A percentile compares a stretch with the other conserved stretches of the same genome.
These are phyloP conservation scores for Anomalospiza imberbis DNA, from an alignment of 2,797 vertebrate genomes.

Conservation along the genomic window DNA sequence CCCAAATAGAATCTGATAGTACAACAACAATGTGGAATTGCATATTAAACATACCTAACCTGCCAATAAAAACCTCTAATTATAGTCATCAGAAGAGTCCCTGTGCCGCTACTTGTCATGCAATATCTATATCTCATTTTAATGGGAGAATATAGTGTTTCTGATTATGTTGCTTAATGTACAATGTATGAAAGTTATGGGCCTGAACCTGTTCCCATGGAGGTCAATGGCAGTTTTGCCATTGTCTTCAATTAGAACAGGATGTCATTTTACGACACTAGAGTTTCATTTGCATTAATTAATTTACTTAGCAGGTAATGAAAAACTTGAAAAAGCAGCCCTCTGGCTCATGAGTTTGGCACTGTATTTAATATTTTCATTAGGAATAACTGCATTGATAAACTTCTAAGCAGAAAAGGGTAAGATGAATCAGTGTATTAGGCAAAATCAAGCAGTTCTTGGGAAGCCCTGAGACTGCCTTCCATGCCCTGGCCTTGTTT, in stretches of 20 bases:
- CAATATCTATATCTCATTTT: conserved; percentile 36
- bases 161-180: conserved; percentile 47
- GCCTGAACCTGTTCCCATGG: conserved; percentile 46
- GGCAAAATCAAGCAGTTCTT: not conserved
- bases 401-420: conserved; percentile 21
- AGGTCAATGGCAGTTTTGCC: conserved; percentile 59
- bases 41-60: conserved; percentile 60
- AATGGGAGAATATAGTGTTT: conserved; percentile 55
- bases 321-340: conserved; percentile 47
- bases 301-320: conserved; percentile 58
- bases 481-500: rapidly evolving
- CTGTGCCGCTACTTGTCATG: conserved; percentile 35
- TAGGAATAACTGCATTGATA: conserved; percentile 40
- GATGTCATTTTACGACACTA: conserved; percentile 9
- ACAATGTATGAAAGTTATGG: conserved; percentile 43
- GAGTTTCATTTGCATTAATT: conserved; percentile 63
- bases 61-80: conserved; percentile 61
- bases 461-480: not conserved
- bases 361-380: conserved; percentile 34
- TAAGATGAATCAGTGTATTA: not conserved
- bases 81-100: conserved; percentile 26
- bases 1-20: conserved; percentile 8
- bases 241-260: conserved; percentile 49
- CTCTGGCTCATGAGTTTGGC: conserved; percentile 20
- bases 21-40: conserved; percentile 28